Percentiles rank a stretch among this genome's conserved stretches.
Evolutionary conservation across 2,797 vertebrate species (phyloP).

Genomic region (Neosilurus mollespiculum): DNA sequence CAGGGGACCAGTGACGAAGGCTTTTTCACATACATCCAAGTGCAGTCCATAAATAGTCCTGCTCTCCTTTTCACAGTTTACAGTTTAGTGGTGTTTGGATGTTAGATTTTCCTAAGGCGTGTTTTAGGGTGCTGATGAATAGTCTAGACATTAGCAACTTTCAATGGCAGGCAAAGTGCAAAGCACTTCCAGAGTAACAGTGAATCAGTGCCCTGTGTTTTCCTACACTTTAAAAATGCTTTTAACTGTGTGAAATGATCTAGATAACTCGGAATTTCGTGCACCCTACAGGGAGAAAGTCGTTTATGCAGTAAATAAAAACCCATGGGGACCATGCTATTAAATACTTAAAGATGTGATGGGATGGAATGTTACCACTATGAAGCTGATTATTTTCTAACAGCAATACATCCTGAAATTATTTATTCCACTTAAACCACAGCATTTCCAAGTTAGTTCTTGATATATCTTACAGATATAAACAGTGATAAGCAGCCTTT

Average conservation of each 20-base stretch:
- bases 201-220: background rate
- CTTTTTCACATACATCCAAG: constrained; percentile 56
- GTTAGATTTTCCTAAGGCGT: constrained; percentile 19
- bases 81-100: constrained; percentile 37
- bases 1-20: constrained; percentile 42
- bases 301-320: background rate
- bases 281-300: background rate
- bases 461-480: background rate
- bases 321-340: background rate
- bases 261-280: constrained; percentile 10
- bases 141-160: constrained; percentile 24
- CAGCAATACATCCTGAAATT: background rate
- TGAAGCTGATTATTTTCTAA: background rate
- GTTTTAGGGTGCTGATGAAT: constrained; percentile 37
- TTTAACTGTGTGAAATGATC: constrained; percentile 23
- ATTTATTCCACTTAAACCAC: background rate
- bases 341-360: background rate
- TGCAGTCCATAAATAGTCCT: constrained; percentile 41
- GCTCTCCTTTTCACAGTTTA: constrained; percentile 41
- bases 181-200: background rate
- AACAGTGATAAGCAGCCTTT: background rate
- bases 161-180: constrained; percentile 11
- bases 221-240: constrained; percentile 21
- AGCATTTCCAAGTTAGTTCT: background rate
- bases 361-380: background rate